These are phyloP conservation scores for Pantala flavescens DNA, from an alignment of 1,140 invertebrate species.

Conservation along the genomic window DNA sequence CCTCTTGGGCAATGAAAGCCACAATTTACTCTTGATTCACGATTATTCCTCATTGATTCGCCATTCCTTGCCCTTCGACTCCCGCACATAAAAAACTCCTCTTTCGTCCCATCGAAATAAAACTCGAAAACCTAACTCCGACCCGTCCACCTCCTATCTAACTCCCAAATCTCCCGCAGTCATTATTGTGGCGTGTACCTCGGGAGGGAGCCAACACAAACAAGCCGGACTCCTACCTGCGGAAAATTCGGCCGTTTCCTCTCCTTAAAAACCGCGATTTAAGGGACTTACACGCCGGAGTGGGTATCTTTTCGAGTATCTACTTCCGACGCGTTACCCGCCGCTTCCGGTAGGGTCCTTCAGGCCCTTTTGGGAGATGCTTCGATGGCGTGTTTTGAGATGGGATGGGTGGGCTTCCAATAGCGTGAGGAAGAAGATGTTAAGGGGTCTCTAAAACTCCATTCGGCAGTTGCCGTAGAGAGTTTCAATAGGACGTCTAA, in stretches of 20 bases:
- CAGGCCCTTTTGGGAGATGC: neutral
- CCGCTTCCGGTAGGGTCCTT: neutral
- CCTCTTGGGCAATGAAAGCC: too few relatives aligned
- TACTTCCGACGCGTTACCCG: neutral
- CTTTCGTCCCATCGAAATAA: too few relatives aligned
- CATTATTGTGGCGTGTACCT: neutral
- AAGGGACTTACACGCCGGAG: neutral
- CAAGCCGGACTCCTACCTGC: neutral
- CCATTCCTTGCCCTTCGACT: too few relatives aligned
- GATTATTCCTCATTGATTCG: too few relatives aligned
- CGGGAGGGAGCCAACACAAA: neutral
- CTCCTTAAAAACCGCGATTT: neutral
- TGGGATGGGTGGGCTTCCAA: neutral
- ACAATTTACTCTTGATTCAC: too few relatives aligned
- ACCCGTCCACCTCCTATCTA: neutral
- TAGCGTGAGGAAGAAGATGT: neutral
- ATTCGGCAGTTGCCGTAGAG: neutral
- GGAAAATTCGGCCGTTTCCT: neutral
- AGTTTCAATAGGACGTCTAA: neutral
- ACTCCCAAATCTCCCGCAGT: neutral
- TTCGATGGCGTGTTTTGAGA: neutral
- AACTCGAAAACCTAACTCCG: too few relatives aligned
- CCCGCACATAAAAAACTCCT: too few relatives aligned
- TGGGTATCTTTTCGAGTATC: neutral
- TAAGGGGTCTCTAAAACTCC: neutral